A percentile compares a stretch with the other conserved stretches of the same genome.
These are phyloP conservation scores for Erythrolamprus reginae DNA, from an alignment of 2,113 vertebrate species.

Conservation along the genomic window DNA sequence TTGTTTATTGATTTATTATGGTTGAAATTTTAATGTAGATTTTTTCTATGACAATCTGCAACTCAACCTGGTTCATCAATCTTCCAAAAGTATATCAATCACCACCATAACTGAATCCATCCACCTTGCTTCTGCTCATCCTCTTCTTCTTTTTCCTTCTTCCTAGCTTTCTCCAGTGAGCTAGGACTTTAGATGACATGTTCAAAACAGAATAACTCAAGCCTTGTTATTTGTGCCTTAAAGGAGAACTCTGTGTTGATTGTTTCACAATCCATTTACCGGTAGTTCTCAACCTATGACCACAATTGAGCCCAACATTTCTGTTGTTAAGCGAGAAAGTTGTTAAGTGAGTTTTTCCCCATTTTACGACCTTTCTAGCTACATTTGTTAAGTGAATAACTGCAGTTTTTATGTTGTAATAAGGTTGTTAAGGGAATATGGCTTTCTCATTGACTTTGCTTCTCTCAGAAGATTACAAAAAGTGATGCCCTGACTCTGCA, in stretches of 20 bases:
- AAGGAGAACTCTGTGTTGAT: background rate
- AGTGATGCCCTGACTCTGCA: background rate
- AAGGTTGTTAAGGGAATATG: background rate
- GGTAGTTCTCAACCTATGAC: no score
- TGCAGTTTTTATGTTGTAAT: background rate
- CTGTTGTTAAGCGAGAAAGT: background rate
- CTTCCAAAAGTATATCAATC: background rate
- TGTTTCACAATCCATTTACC: background rate
- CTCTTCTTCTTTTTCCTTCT: background rate
- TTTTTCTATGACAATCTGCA: background rate
- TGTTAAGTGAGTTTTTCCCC: background rate
- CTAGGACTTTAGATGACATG: background rate
- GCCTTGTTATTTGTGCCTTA: background rate
- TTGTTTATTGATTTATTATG: background rate
- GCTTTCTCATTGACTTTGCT: background rate
- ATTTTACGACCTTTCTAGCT: background rate
- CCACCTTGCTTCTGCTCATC: background rate
- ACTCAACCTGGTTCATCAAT: background rate
- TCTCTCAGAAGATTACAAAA: background rate
- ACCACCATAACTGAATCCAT: background rate
- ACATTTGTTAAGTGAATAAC: background rate
- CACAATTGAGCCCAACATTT: background rate
- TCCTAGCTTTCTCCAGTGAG: background rate
- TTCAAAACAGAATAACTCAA: background rate
- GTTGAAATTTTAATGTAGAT: background rate